Percentiles rank a stretch among this genome's conserved stretches.
Conservation (phyloP, 1,140 invertebrate species). For the Aporrectodea caliginosa region DNA sequence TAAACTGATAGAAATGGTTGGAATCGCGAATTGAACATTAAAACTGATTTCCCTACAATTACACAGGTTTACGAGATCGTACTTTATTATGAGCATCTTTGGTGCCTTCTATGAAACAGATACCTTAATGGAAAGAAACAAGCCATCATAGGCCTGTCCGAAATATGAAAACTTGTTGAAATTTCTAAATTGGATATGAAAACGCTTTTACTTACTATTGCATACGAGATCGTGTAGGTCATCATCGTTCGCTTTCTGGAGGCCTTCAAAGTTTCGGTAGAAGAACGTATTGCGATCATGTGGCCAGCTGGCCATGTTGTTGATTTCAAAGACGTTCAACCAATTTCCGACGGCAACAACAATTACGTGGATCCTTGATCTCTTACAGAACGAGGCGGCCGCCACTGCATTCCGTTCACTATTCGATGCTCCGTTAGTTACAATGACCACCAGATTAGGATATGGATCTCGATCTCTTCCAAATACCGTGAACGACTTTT, state of each 20-base stretch:
- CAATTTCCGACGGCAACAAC: constrained; percentile 35
- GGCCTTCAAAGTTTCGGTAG: background rate
- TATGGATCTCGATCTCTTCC: background rate
- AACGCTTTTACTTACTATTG: no score
- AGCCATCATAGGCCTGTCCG: no score
- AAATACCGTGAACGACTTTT: background rate
- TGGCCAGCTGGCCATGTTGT: constrained; percentile 39
- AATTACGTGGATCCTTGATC: constrained; percentile 34
- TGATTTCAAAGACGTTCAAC: constrained; percentile 35
- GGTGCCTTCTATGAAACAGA: no score
- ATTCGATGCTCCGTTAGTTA: background rate
- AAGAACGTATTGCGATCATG: constrained; percentile 7
- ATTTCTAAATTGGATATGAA: no score
- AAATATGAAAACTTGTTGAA: no score
- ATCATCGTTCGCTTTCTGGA: background rate
- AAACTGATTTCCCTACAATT: no score
- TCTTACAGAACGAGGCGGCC: constrained; percentile 36
- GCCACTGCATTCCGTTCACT: background rate
- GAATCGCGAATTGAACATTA: no score
- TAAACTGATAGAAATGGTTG: no score
- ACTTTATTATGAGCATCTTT: no score
- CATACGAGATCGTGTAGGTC: background rate
- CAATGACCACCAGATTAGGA: background rate
- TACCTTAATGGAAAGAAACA: no score
- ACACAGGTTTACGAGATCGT: no score